Conservation (phyloP, 2,113 vertebrate genomes). For the Apus apus region DNA sequence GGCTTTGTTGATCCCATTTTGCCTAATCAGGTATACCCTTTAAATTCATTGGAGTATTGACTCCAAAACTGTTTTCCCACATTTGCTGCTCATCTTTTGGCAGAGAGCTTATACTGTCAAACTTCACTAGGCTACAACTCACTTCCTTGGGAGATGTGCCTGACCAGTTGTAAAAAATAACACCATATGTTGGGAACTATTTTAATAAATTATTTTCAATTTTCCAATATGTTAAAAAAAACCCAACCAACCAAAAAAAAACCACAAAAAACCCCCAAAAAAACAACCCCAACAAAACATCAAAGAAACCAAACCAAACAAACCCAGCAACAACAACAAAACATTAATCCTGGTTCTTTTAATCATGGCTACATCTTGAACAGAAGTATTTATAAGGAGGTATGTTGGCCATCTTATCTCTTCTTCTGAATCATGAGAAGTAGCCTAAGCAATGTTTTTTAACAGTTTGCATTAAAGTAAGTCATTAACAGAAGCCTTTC, state of each 20-base stretch:
- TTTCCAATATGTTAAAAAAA: neutral
- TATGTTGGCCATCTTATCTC: neutral
- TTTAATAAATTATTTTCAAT: neutral
- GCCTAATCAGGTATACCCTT: neutral
- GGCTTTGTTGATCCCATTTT: neutral
- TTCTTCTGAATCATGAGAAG: neutral
- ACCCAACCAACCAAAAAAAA: too few species aligned
- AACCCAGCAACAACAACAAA: too few species aligned
- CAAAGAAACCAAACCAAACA: too few species aligned
- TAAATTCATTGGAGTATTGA: neutral
- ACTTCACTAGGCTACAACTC: neutral
- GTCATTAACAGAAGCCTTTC: neutral
- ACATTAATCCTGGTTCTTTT: neutral
- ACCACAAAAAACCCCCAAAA: neutral
- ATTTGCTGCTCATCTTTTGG: slow-evolving; percentile 22
- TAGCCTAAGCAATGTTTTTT: neutral
- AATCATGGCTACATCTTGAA: neutral
- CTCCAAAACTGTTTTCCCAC: neutral
- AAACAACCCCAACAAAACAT: neutral
- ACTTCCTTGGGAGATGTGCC: neutral
- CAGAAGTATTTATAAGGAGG: neutral
- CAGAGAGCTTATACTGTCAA: neutral
- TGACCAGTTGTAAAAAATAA: neutral
- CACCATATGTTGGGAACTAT: slow-evolving; percentile 15
- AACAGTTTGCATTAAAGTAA: neutral